phyloP scores from a whole-genome alignment of 2,113 vertebrate species.

The Orcinus orca region DNA sequence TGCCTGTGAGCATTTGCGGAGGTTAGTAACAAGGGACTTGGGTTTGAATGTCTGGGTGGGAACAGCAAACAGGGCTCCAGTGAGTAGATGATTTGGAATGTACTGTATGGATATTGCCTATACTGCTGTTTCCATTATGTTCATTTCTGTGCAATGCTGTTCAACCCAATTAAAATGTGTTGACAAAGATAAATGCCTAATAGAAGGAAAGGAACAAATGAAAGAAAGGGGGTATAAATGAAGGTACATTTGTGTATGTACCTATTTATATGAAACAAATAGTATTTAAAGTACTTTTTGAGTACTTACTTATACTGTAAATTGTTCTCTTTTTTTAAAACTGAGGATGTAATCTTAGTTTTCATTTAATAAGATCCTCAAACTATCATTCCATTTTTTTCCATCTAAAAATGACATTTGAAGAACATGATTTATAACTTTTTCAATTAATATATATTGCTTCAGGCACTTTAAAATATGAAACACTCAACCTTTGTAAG shows the following conservation, averaged over 20 bases:
- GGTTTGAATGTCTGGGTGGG: no score
- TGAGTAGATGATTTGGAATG: background rate
- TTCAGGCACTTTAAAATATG: conserved; percentile 28
- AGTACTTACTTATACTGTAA: background rate
- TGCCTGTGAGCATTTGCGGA: no score
- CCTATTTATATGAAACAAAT: background rate
- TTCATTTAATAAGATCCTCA: background rate
- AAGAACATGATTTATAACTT: background rate
- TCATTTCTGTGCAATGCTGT: background rate
- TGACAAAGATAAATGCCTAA: background rate
- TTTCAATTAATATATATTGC: background rate
- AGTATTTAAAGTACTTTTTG: background rate
- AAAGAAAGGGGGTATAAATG: background rate
- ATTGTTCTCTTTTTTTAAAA: background rate
- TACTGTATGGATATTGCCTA: background rate
- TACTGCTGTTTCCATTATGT: background rate
- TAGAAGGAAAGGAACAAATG: background rate
- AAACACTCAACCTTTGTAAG: background rate
- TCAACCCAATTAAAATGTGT: background rate
- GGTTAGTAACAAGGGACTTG: background rate
- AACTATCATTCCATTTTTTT: background rate
- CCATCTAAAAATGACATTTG: background rate
- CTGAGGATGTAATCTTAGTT: background rate
- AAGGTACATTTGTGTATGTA: background rate
- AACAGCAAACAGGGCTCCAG: background rate